Evolutionary conservation across 1,140 invertebrate genomes (phyloP), one percentile per base, ranked within the genome.

Genomic region (Bombus balteatus): DNA sequence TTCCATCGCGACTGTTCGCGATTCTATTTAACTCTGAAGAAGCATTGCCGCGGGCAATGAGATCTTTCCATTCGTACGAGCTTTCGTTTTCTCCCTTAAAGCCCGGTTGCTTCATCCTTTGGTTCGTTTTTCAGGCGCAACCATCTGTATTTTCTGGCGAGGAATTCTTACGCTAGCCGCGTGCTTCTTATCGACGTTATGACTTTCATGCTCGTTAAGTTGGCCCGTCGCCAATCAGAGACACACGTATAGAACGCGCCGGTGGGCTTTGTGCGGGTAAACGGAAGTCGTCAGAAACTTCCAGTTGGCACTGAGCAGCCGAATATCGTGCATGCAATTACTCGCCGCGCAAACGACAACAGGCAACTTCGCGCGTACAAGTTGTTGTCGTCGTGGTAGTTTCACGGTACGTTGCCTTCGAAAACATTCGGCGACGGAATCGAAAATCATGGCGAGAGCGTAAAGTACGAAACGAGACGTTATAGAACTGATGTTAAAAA

Each of bases 241-340:
- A 66, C 73, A 68, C 62, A 66, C 72, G 53, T 74, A 77, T 72
- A 43, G 37, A 37, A 59, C 43, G 32, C 37, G 32, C n/a, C 41
- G 68, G 9, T 43, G 72, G 77, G 47, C 82, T 88, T 71, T 80
- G 83, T 78, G 53, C 39, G n/a, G 70, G n/a, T 39, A 72, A 85
- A 88, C 78, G 78, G 78, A 90, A 91, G 89, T 90, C 89, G 72
- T 90, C 85, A 86, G 87, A 82, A 88, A 90, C 77, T 90, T 90
- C 81, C 81, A 86, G 83, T 87, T 88, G 87, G 90, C 78, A 83
- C 89, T 80, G 78, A 68, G 66, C 86, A 85, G 83, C 74, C 71
- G 87, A 91, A 91, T 90, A 88, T 91, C 87, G 59, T 81, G 84
- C 76, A 85, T 88, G 89, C 87, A 91, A 91, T 91, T 91, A 91